Evolutionary conservation across 1,140 invertebrate genomes (phyloP), one percentile per base, ranked within the genome.

Genomic region (Eubasilissa regina): DNA sequence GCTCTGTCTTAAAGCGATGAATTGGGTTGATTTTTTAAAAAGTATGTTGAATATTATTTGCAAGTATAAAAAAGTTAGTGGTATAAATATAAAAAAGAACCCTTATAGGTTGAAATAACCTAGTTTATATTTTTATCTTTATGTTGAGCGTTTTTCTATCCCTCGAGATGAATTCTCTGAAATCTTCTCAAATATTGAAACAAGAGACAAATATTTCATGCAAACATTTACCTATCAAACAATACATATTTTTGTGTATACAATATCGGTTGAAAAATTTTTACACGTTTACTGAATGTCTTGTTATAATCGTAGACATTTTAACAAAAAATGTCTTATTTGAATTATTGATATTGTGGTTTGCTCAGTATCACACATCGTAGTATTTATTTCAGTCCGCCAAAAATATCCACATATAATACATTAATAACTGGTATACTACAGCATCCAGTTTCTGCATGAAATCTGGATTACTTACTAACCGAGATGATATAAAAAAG

Each of bases 171-270:
- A 66, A 43, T 13, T 47, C n/a, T 45, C 62, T 3, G n/a, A 35
- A 47, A 66, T 47, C 62, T 45, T 47, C 19, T 66, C 62, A 66
- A 66, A 66, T 66, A 66, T 66, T 66, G 35, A 47, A 47, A 47
- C 43, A 47, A 47, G 62, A 66, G 44, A 66, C 62, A 66, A 66
- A 66, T 43, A 66, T 43, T n/a, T 66, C n/a, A 1, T 3, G 11
- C n/a, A 45, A 66, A 66, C 62, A 17, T 66, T 66, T 66, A 15
- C 62, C 62, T n/a, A 45, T 47, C 35, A 66, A 66, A 45, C 62
- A 66, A 66, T 44, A 19, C 43, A 1, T 44, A 45, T 44, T 66
- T 47, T 35, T 35, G n/a, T 10, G 15, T 13, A 66, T 10, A 45
- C 8, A 66, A 66, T 47, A 47, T 45, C 35, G 62, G 62, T 66